Evolutionary conservation across 1,140 invertebrate genomes (phyloP), one percentile per base, ranked within the genome.

Genomic region (Megathymus violae): DNA sequence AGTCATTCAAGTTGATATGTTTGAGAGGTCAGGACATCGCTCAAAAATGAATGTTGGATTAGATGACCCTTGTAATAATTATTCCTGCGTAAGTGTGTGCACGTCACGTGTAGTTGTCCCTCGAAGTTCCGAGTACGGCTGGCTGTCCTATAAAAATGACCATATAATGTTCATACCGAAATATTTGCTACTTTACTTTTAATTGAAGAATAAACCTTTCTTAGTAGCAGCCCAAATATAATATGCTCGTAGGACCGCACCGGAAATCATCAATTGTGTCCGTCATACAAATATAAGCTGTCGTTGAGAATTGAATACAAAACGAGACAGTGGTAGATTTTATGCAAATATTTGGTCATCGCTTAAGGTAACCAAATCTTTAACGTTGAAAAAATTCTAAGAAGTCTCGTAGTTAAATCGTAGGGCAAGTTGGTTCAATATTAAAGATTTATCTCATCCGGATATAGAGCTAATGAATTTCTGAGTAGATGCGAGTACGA

Each of bases 391-490:
- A 7, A 41, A 10, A 9, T 54, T 54, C 51, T 10, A 25, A 41
- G 51, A 54, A 54, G 9, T 25, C 27, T n/a, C 17, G 11, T 16
- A 25, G 10, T 41, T 31, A 31, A 40, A 15, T n/a, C 34, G 34
- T 25, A 4, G 9, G 15, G 14, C 43, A 22, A 43, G 40, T 56
- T 56, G 40, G 9, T 44, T 56, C 25, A 11, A 56, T 14, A 56
- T 14, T 31, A 44, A 44, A 44, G 52, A 44, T 56, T 44, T 44
- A 56, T 56, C 25, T 56, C 40, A 22, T 31, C 52, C 40, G 52
- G 52, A 56, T 41, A 56, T 44, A 38, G 22, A 17, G 10, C 41
- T 58, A 58, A 58, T 58, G 54, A 58, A 58, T 46, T 41, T 22
- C 27, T 25, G 4, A 31, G 27, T 31, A 31, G 15, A 22, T 17